Conservation (phyloP, 2,113 vertebrate species). For the Esox niger region DNA sequence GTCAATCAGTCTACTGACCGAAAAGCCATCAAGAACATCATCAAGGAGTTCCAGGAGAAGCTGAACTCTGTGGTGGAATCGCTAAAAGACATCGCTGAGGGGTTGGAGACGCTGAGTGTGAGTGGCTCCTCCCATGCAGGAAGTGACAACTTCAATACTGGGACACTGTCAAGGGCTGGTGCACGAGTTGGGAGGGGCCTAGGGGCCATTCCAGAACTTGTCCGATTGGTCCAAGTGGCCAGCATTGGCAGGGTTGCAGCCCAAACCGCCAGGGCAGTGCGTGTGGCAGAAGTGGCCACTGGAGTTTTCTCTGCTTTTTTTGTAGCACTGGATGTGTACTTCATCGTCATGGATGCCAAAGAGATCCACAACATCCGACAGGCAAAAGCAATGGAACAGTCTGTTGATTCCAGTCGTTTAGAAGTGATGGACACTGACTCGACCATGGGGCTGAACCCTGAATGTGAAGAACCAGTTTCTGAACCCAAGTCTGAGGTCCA, state of each 20-base stretch:
- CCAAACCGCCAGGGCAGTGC: conserved; percentile 20
- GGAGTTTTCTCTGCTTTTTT: not conserved
- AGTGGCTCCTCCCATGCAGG: not conserved
- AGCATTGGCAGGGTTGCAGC: conserved; percentile 18
- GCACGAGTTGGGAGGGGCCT: conserved; percentile 13
- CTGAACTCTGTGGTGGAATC: conserved; percentile 17
- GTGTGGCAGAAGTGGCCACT: conserved; percentile 11
- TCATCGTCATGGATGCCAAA: too few relatives aligned
- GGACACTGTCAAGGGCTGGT: not conserved
- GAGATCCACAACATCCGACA: too few relatives aligned
- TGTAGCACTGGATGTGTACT: too few relatives aligned
- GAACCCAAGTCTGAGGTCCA: too few relatives aligned
- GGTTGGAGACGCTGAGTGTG: not conserved
- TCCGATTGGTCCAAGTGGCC: not conserved
- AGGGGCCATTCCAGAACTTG: not conserved
- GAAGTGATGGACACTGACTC: too few relatives aligned
- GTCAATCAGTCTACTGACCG: conserved; percentile 43
- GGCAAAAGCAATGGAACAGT: too few relatives aligned
- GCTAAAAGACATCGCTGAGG: conserved; percentile 13
- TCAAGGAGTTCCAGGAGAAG: conserved; percentile 34
- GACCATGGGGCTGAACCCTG: too few relatives aligned
- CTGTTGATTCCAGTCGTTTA: too few relatives aligned
- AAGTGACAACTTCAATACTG: too few relatives aligned
- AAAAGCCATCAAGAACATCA: conserved; percentile 27
- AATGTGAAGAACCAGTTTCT: too few relatives aligned